These are phyloP conservation scores for Epicampocera succincta DNA, from an alignment of 2,888 invertebrate species.

Conservation along the genomic window DNA sequence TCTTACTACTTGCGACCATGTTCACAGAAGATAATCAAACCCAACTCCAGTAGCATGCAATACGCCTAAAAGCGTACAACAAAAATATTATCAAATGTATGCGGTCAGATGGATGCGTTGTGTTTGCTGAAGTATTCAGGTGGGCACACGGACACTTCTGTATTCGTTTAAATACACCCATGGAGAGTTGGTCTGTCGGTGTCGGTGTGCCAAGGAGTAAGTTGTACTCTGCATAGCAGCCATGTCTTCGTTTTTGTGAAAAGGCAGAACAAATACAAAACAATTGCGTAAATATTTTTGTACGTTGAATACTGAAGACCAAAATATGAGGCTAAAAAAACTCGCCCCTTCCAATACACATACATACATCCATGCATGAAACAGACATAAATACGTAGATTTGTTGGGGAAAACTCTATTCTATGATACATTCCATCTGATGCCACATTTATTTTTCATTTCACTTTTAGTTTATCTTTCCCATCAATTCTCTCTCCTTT, in stretches of 20 bases:
- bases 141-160: not conserved
- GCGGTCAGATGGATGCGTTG: not conserved
- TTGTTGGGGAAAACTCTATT: slow-evolving; percentile 22
- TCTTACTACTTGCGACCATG: not conserved
- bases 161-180: not conserved
- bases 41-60: slow-evolving; percentile 12
- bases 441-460: slow-evolving; percentile 60
- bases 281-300: slow-evolving; percentile 34
- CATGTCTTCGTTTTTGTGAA: slow-evolving; percentile 18
- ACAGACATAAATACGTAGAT: too few relatives aligned
- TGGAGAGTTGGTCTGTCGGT: not conserved
- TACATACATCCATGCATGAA: too few relatives aligned
- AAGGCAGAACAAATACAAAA: slow-evolving; percentile 36
- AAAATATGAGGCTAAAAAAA: too few relatives aligned
- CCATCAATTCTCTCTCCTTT: not conserved
- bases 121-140: not conserved
- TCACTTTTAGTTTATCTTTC: slow-evolving; percentile 43
- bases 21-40: slow-evolving; percentile 23
- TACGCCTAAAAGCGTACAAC: slow-evolving; percentile 14
- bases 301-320: not conserved
- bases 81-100: slow-evolving; percentile 19
- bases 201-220: not conserved
- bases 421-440: slow-evolving; percentile 47
- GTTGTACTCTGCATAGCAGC: slow-evolving; percentile 39
- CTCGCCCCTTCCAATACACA: too few relatives aligned